Evolutionary conservation across 2,888 invertebrate genomes (phyloP), one percentile per base, ranked within the genome.

Genomic region (Panopea generosa): DNA sequence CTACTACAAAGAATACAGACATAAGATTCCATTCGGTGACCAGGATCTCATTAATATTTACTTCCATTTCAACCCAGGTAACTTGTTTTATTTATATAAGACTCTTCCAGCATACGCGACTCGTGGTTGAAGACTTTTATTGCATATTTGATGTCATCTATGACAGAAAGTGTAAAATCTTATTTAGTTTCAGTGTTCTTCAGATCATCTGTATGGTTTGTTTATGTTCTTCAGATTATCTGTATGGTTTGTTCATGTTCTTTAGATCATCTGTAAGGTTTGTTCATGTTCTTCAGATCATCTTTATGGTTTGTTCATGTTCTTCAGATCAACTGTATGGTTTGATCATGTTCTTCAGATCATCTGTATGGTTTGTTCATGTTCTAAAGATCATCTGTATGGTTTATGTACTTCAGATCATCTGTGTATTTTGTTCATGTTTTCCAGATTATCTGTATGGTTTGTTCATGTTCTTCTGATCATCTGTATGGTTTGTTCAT

Each of bases 21-120:
- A 96, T 16, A 86, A 85, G 68, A 96, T 98, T 76, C 97, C 97
- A 0, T 99, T 97, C 97, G 98, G 98, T n/a, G 99, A 99, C 93
- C 98, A 99, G 94, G 98, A 98, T 94, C 95, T 97, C 86, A 96
- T 97, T 86, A 98, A 97, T 91, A 96, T 97, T 89, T 96, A 97
- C 90, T 97, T 97, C 90, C 96, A 96, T 92, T 96, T 95, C 92
- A 95, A 96, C 93, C 96, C 96, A 86, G 95, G 95, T 95, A 92
- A 86, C 56, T 65, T 29, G 7, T 40, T 16, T 40, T 40, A 40
- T 40, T 40, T n/a, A n/a, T n/a, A n/a, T n/a, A n/a, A n/a, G n/a
- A n/a, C n/a, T n/a, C n/a, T n/a, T n/a, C n/a, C n/a, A n/a, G n/a
- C n/a, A n/a, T n/a, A n/a, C n/a, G n/a, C n/a, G n/a, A n/a, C n/a